These are phyloP conservation scores for Vulpes ferrilata DNA, from an alignment of 2,113 vertebrate species.

Conservation along the genomic window DNA sequence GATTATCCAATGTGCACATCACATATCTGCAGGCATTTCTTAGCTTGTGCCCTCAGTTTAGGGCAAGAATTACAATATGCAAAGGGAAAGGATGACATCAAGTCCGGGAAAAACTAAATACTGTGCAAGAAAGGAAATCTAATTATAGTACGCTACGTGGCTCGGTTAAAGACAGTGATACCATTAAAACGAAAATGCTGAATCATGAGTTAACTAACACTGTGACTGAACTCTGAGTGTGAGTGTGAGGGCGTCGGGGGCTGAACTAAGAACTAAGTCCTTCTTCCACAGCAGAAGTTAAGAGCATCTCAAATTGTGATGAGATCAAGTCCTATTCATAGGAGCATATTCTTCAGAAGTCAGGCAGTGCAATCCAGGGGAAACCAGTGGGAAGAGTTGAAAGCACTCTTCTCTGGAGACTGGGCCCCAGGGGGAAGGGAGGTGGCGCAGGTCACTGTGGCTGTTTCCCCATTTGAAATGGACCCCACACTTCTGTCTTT, in stretches of 20 bases:
- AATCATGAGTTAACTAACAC: not conserved
- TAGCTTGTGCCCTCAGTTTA: not conserved
- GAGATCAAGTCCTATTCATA: not conserved
- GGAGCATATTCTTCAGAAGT: not conserved
- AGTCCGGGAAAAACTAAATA: not conserved
- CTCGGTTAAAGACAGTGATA: not conserved
- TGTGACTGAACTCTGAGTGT: not conserved
- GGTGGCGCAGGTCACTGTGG: not conserved
- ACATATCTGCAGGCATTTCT: not conserved
- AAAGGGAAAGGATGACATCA: not conserved
- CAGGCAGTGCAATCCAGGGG: not conserved
- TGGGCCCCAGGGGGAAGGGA: not conserved
- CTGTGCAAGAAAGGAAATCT: not conserved
- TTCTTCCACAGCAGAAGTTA: not conserved
- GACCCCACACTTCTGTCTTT: not conserved
- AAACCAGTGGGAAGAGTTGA: not conserved
- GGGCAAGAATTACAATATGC: not conserved
- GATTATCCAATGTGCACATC: not conserved
- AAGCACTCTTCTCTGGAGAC: not conserved
- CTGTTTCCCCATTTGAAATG: not conserved
- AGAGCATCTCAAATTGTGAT: not conserved
- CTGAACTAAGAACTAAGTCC: not conserved
- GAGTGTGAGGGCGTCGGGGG: too few relatives aligned
- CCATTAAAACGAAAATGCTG: not conserved
- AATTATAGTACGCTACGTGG: not conserved